These are phyloP conservation scores for Drosophila bunnanda DNA, from an alignment of 2,888 invertebrate species.

Conservation along the genomic window DNA sequence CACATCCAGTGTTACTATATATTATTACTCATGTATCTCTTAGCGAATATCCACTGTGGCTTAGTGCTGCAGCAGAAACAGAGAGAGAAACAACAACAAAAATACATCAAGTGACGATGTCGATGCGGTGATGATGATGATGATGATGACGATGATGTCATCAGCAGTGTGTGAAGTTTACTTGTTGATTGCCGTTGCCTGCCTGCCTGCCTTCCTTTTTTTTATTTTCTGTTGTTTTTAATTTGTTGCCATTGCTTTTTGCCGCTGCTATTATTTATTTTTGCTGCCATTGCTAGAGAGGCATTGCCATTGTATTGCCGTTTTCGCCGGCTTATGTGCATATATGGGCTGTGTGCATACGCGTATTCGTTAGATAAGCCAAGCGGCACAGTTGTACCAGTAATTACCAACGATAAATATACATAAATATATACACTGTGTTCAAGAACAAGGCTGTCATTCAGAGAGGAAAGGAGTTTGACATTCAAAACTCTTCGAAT, in stretches of 20 bases:
- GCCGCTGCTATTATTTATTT: no score
- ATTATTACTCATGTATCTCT: background rate
- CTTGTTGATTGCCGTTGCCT: conserved; percentile 36
- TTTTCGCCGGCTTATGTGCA: conserved; percentile 34
- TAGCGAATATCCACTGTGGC: conserved; percentile 14
- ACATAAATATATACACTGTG: background rate
- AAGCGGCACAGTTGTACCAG: conserved; percentile 12
- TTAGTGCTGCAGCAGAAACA: conserved; percentile 16
- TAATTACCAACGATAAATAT: conserved; percentile 5
- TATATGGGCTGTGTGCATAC: conserved; percentile 29
- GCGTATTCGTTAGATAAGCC: conserved; percentile 45
- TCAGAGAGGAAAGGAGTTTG: conserved; percentile 1
- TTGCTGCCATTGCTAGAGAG: no score
- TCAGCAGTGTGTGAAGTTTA: conserved; percentile 36
- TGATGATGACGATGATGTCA: conserved; percentile 36
- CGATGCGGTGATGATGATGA: conserved; percentile 12
- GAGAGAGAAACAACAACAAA: conserved; percentile 4
- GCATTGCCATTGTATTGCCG: conserved; percentile 16
- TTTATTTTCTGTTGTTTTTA: conserved; percentile 2
- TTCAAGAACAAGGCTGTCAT: conserved; percentile 16
- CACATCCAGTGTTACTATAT: no score
- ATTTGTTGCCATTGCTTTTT: conserved; percentile 20
- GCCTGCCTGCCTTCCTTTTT: conserved; percentile 23
- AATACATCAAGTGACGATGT: conserved; percentile 19
- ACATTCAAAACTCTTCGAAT: conserved; percentile 8